Percentiles rank a stretch among this genome's conserved stretches.
Conservation (phyloP, 2,113 vertebrate genomes). For the Percopsis transmontana region DNA sequence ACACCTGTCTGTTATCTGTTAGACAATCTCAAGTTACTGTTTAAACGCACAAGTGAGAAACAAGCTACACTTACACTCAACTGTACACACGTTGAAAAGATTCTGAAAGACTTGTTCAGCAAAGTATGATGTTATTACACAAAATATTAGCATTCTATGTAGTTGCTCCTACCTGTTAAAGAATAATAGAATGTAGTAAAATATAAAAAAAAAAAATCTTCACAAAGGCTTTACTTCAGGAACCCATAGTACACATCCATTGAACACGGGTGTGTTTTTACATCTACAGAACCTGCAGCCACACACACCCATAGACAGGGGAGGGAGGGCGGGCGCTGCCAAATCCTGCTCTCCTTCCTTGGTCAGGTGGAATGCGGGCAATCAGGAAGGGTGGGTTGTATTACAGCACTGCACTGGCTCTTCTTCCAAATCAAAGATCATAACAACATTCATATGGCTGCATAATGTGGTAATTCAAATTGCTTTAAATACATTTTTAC, state of each 20-base stretch:
- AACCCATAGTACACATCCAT: too few relatives aligned
- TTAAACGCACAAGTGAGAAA: constrained; percentile 5
- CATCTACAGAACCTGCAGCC: constrained; percentile 6
- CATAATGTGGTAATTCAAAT: neutral
- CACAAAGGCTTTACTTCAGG: neutral
- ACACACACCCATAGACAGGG: constrained; percentile 43
- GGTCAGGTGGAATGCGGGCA: constrained; percentile 68
- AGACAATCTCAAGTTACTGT: constrained; percentile 30
- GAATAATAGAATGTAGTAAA: neutral
- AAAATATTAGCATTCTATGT: too few relatives aligned
- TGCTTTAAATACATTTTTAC: neutral
- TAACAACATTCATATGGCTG: neutral
- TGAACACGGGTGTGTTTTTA: too few relatives aligned
- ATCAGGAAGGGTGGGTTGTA: constrained; percentile 69
- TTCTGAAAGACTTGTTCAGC: neutral
- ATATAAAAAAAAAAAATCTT: neutral
- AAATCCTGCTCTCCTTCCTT: constrained; percentile 24
- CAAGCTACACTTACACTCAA: neutral
- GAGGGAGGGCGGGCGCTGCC: constrained; percentile 39
- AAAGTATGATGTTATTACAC: neutral
- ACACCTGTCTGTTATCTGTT: too few relatives aligned
- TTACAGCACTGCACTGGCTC: neutral
- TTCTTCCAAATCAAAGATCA: constrained; percentile 12
- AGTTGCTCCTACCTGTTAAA: constrained; percentile 41
- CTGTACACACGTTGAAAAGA: neutral